Conservation (phyloP, 2,888 invertebrate species). For the Pheosia gnoma region DNA sequence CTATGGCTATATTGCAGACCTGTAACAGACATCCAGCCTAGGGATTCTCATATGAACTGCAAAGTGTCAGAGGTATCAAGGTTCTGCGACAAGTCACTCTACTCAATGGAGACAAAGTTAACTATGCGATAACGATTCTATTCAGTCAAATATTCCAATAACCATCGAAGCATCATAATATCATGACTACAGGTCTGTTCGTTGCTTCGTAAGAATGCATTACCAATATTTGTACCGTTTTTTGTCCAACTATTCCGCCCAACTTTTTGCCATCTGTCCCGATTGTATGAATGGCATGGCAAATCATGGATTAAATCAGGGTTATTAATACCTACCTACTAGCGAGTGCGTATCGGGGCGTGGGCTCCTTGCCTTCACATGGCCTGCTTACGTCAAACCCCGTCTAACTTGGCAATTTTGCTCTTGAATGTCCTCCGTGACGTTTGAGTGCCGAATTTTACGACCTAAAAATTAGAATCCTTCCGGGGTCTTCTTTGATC, state of each 20-base stretch:
- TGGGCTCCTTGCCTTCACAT: slow-evolving; percentile 54
- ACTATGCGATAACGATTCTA: too few species aligned
- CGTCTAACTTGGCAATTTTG: slow-evolving; percentile 33
- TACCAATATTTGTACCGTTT: background rate
- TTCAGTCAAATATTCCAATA: too few species aligned
- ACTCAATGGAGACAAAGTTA: too few species aligned
- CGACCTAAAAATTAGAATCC: slow-evolving; percentile 28
- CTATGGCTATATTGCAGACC: too few species aligned
- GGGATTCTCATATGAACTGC: too few species aligned
- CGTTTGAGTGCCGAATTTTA: slow-evolving; percentile 25
- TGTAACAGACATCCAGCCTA: too few species aligned
- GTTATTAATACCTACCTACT: slow-evolving; percentile 36
- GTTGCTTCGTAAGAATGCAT: background rate
- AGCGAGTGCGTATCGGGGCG: slow-evolving; percentile 39
- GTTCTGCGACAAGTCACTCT: too few species aligned
- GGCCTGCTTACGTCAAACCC: slow-evolving; percentile 59
- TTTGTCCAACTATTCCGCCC: background rate
- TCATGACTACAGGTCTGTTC: background rate
- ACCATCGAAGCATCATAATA: background rate
- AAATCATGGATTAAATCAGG: slow-evolving; percentile 26
- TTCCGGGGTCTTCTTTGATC: slow-evolving; percentile 6
- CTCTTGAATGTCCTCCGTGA: slow-evolving; percentile 30
- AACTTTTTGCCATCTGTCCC: slow-evolving; percentile 12
- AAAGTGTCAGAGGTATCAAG: too few species aligned
- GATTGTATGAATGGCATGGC: slow-evolving; percentile 31